These are phyloP conservation scores for Aphaenogaster ashmeadi DNA, from an alignment of 1,140 invertebrate genomes.

Conservation along the genomic window DNA sequence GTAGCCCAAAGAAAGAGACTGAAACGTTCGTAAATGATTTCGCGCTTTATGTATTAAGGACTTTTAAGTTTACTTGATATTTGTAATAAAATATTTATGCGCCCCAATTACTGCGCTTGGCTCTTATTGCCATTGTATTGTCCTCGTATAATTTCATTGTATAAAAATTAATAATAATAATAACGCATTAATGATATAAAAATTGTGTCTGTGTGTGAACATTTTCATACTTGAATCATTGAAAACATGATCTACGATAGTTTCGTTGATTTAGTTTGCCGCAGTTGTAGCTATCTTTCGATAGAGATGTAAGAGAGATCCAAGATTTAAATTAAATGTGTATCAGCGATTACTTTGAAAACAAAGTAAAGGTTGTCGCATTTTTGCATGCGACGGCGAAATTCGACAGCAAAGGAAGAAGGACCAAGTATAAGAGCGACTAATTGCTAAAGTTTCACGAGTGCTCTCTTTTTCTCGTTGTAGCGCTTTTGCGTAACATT, in stretches of 20 bases:
- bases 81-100: no score
- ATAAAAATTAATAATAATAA: not conserved
- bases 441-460: constrained; percentile 70
- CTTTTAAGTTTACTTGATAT: no score
- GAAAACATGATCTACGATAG: not conserved
- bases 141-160: not conserved
- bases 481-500: constrained; percentile 24
- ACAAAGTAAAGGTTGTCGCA: not conserved
- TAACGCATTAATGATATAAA: not conserved
- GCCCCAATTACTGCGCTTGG: no score
- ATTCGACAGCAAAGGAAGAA: not conserved
- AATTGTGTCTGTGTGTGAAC: not conserved
- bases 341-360: not conserved
- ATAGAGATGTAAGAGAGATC: not conserved
- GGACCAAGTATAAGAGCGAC: constrained; percentile 45
- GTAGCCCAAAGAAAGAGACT: no score
- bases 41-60: no score
- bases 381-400: not conserved
- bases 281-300: not conserved
- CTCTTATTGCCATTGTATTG: no score
- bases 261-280: not conserved
- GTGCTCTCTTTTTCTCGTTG: not conserved
- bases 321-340: not conserved
- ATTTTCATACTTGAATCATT: not conserved
- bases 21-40: no score